Conservation (phyloP, 2,113 vertebrate species). For the Taurulus bubalis region DNA sequence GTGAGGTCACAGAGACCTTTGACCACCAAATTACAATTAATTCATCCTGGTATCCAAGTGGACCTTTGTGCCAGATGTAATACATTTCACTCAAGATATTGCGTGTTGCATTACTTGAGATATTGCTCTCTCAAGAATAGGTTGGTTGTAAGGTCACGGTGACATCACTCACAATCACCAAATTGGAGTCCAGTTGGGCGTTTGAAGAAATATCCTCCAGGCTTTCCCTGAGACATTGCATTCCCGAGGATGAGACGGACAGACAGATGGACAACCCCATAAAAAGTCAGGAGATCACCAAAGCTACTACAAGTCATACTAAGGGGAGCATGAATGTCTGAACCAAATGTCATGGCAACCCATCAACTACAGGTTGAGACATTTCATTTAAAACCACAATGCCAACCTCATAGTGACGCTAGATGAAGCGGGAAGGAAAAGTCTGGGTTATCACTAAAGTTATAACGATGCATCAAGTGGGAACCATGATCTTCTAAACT, state of each 20-base stretch:
- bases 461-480: not conserved
- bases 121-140: not conserved
- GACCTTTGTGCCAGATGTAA: not conserved
- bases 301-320: not conserved
- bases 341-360: not conserved
- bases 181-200: not conserved
- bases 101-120: not conserved
- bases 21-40: not conserved
- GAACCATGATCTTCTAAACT: not conserved
- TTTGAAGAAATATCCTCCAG: not conserved
- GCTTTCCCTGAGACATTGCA: no score
- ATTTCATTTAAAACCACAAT: not conserved
- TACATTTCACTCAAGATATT: not conserved
- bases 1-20: not conserved
- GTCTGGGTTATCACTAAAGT: not conserved
- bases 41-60: not conserved
- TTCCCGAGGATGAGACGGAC: no score
- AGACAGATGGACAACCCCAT: no score
- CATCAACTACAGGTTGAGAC: not conserved
- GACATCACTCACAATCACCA: not conserved
- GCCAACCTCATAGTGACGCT: not conserved
- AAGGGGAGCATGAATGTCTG: not conserved
- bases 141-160: not conserved
- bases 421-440: not conserved
- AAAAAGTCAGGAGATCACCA: no score